phyloP scores from a whole-genome alignment of 2,797 vertebrate species.

The Oryzias dopingdopingensis region DNA sequence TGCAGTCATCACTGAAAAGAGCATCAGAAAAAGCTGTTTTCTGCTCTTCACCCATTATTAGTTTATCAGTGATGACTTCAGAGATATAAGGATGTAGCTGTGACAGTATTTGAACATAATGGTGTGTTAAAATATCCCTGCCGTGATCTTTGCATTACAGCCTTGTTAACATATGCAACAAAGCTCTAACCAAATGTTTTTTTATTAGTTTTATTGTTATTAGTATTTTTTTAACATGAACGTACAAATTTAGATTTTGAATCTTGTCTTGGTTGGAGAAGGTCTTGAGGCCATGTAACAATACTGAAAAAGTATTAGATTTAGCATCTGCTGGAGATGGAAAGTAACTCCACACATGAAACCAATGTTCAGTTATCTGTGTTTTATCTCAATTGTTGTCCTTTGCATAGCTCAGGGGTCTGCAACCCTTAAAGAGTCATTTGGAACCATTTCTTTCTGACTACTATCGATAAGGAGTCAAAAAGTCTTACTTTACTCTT shows the following conservation, averaged over 20 bases:
- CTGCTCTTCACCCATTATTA: constrained; percentile 39
- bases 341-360: constrained; percentile 4
- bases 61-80: constrained; percentile 50
- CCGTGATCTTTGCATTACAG: constrained; percentile 23
- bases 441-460: too few species aligned
- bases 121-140: constrained; percentile 36
- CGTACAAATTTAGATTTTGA: background rate
- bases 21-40: constrained; percentile 41
- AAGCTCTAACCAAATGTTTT: background rate
- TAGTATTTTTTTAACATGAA: constrained; percentile 4
- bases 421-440: too few species aligned
- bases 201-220: constrained; percentile 13
- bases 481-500: too few species aligned
- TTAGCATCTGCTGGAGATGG: constrained; percentile 12
- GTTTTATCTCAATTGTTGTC: constrained; percentile 1
- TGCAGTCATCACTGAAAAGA: constrained; percentile 49
- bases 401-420: too few species aligned
- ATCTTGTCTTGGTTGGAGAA: constrained; percentile 1
- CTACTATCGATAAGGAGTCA: too few species aligned
- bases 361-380: constrained; percentile 5
- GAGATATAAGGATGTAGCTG: constrained; percentile 60
- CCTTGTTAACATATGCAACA: constrained; percentile 11
- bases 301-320: background rate
- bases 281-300: constrained; percentile 2
- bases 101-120: constrained; percentile 60